Percentiles rank a stretch among this genome's conserved stretches.
Conservation (phyloP, 2,113 vertebrate species). For the Mungos mungo region DNA sequence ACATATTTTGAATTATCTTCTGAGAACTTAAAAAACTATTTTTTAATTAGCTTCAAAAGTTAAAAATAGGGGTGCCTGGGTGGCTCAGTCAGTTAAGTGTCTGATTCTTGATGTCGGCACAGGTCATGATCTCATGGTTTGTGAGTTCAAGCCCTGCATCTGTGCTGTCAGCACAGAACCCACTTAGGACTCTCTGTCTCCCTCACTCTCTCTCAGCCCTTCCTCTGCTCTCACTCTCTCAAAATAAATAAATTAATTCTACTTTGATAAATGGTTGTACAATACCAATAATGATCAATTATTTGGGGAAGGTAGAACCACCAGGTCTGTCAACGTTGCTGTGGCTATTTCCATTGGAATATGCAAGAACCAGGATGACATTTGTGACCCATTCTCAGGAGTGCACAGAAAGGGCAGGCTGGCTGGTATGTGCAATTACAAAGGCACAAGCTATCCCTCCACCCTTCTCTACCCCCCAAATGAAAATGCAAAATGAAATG, state of each 20-base stretch:
- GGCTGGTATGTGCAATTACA: background rate
- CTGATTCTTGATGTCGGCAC: too few species aligned
- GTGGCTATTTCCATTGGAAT: background rate
- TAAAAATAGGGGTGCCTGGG: background rate
- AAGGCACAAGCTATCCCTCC: constrained; percentile 35
- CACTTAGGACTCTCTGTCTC: too few species aligned
- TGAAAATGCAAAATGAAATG: constrained; percentile 37
- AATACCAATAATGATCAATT: background rate
- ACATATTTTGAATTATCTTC: background rate
- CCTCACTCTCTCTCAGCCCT: too few species aligned
- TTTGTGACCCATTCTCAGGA: background rate
- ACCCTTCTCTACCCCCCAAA: constrained; percentile 4
- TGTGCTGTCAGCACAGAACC: too few species aligned
- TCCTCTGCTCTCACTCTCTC: too few species aligned
- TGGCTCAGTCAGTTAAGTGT: too few species aligned
- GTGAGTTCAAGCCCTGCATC: too few species aligned
- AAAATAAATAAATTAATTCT: background rate
- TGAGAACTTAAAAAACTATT: constrained; percentile 29
- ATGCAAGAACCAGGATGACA: background rate
- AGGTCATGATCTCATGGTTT: too few species aligned
- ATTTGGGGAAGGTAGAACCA: constrained; percentile 2
- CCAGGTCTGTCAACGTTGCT: background rate
- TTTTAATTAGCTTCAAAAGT: constrained; percentile 31
- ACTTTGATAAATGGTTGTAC: background rate
- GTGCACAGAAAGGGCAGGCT: background rate